A percentile compares a stretch with the other conserved stretches of the same genome.
phyloP scores from a whole-genome alignment of 2,113 vertebrate genomes.

The Prionailurus viverrinus region DNA sequence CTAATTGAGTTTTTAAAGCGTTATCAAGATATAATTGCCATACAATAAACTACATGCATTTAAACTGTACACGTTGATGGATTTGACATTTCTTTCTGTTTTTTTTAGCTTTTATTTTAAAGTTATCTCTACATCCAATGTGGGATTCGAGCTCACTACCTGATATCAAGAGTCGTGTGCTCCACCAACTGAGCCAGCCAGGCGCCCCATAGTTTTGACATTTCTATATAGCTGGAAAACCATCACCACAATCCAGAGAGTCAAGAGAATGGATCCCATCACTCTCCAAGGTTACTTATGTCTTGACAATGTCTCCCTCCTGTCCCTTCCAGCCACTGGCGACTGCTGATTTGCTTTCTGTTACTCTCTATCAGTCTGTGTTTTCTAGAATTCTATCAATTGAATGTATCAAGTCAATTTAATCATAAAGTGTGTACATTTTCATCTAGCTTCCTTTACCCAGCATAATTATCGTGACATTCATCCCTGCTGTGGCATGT shows the following conservation, averaged over 20 bases:
- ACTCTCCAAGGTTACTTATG: neutral
- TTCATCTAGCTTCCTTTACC: neutral
- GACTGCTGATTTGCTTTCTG: neutral
- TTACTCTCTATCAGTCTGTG: neutral
- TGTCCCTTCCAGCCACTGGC: too few relatives aligned
- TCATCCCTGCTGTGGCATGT: fast-evolving
- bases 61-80: neutral
- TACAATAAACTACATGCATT: neutral
- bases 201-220: neutral
- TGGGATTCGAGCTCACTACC: neutral
- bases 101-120: neutral
- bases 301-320: neutral
- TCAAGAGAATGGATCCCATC: neutral
- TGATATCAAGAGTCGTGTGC: neutral
- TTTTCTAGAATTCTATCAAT: neutral
- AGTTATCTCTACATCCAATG: neutral
- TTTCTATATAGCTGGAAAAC: neutral
- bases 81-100: neutral
- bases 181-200: neutral
- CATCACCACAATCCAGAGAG: neutral
- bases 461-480: neutral
- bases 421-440: neutral
- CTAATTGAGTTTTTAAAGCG: neutral
- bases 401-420: neutral
- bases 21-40: neutral